Evolutionary conservation across 2,113 vertebrate genomes (phyloP).

Genomic region (Microcebus murinus): DNA sequence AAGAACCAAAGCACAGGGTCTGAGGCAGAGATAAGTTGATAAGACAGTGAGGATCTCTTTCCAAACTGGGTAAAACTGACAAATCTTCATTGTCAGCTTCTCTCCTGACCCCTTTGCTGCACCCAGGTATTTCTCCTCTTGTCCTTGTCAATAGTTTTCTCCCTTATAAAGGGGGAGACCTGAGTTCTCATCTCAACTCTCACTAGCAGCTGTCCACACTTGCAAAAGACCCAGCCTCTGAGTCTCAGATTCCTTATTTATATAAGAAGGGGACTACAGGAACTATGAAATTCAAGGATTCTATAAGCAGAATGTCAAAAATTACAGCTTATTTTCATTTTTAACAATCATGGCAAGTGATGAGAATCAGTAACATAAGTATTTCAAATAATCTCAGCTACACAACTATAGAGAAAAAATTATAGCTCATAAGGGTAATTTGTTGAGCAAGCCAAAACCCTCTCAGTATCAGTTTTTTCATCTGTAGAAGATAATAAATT

Average conservation of each 20-base stretch:
- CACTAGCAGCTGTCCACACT: background rate
- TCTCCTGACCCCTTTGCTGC: background rate
- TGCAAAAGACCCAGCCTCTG: background rate
- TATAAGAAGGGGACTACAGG: fast-evolving
- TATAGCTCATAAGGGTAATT: background rate
- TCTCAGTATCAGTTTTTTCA: background rate
- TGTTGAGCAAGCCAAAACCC: background rate
- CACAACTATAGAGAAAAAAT: background rate
- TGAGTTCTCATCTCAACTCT: background rate
- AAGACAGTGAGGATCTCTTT: background rate
- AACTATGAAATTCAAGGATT: background rate
- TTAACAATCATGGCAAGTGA: background rate
- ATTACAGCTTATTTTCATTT: background rate
- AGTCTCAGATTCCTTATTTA: background rate
- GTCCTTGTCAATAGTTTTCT: background rate
- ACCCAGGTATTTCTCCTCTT: background rate
- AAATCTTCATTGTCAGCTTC: background rate
- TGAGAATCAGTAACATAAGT: background rate
- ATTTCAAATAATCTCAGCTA: background rate
- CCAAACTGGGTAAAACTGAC: background rate
- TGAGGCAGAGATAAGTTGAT: too few species aligned
- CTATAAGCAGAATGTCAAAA: background rate
- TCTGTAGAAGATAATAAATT: background rate
- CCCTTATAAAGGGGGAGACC: background rate
- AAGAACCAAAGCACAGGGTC: background rate